Conservation (phyloP, 2,888 invertebrate species). For the Eupeodes luniger region DNA sequence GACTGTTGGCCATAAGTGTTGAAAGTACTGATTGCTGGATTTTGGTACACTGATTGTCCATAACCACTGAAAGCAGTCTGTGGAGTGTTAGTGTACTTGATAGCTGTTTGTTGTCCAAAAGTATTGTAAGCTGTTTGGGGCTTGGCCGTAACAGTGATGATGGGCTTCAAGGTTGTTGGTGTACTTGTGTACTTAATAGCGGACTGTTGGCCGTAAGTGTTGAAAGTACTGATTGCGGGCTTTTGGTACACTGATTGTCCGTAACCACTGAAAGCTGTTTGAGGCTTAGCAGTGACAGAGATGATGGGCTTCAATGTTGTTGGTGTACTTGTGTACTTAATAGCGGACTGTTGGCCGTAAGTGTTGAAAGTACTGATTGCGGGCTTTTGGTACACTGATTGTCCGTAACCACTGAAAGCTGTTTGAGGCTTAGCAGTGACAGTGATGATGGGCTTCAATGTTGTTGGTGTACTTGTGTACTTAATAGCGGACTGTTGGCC, state of each 20-base stretch:
- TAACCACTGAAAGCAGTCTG: neutral
- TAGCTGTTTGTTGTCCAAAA: no score
- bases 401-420: neutral
- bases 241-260: slow-evolving; percentile 11
- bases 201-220: neutral
- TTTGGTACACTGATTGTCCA: neutral
- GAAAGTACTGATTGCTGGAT: slow-evolving; percentile 7
- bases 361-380: neutral
- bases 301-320: no score
- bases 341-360: neutral
- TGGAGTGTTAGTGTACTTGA: no score
- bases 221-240: neutral
- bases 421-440: neutral
- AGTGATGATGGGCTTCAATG: neutral
- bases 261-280: neutral
- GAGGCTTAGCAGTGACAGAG: neutral
- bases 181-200: neutral
- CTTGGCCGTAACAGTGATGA: no score
- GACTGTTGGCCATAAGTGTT: slow-evolving; percentile 14
- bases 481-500: neutral
- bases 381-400: slow-evolving; percentile 8
- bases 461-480: neutral
- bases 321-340: neutral
- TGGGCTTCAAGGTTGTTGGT: no score
- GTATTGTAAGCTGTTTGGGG: no score